These are phyloP conservation scores for Amazona vittata DNA, from an alignment of 2,113 vertebrate species.

Conservation along the genomic window DNA sequence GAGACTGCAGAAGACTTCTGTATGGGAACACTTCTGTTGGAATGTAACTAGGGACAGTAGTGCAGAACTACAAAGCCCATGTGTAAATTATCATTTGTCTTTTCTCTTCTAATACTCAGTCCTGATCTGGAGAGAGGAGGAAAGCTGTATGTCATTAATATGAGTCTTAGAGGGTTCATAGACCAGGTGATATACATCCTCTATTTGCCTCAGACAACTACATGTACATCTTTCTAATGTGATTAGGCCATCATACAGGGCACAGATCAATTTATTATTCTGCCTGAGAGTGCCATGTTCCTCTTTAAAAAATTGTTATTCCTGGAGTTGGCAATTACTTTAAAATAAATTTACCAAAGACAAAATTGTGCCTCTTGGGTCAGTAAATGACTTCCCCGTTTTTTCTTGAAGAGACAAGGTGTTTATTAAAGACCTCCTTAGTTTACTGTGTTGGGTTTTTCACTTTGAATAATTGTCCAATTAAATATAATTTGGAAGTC, in stretches of 20 bases:
- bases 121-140: constrained; percentile 45
- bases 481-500: constrained; percentile 99
- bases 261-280: constrained; percentile 86
- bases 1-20: not conserved
- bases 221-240: constrained; percentile 81
- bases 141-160: constrained; percentile 36
- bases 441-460: constrained; percentile 95
- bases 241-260: constrained; percentile 84
- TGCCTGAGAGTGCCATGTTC: constrained; percentile 79
- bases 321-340: constrained; percentile 92
- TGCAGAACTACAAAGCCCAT: not conserved
- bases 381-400: constrained; percentile 96
- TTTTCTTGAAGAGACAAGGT: constrained; percentile 98
- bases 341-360: constrained; percentile 98
- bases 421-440: constrained; percentile 98
- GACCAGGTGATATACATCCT: constrained; percentile 59
- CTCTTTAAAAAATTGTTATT: constrained; percentile 93
- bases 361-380: constrained; percentile 97
- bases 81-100: constrained; percentile 27
- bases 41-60: not conserved
- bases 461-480: constrained; percentile 99
- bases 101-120: constrained; percentile 2
- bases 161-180: constrained; percentile 21
- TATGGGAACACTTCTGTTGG: not conserved
- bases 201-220: constrained; percentile 47